Evolutionary conservation across 1,140 invertebrate genomes (phyloP), one percentile per base, ranked within the genome.

Genomic region (Leptoteleia sp.): DNA sequence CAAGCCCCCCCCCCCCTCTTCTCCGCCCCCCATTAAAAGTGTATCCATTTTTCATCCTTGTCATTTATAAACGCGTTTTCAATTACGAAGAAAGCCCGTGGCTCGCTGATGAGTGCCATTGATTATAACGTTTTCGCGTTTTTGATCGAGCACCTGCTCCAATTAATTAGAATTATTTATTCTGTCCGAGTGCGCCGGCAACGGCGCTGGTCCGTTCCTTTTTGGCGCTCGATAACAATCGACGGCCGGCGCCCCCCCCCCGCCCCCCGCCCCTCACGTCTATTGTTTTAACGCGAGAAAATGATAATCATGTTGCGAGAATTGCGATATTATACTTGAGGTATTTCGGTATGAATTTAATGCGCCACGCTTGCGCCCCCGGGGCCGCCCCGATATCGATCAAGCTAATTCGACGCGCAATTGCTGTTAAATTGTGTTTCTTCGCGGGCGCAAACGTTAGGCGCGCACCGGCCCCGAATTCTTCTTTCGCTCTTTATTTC

Each of bases 21-120:
- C n/a, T 47, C 45, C 13, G 35, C 48, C 52, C 8, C 12, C 48
- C 73, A 68, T 76, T 68, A 76, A 70, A 73, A 57, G 50, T 57
- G 64, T 57, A 76, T 70, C 43, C 65, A 70, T 76, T 57, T 70
- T 76, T 76, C 59, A 76, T 70, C 40, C 48, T 52, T 52, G 55
- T 59, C 64, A 70, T 64, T 61, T 55, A 62, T 55, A 68, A 76
- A 68, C 38, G 54, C 43, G 17, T 67, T 76, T 76, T 76, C 62
- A 76, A 76, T 75, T 75, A 65, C 38, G 35, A 65, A 59, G 61
- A 59, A 65, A 59, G 61, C 25, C 22, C 33, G 59, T 48, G 40
- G 57, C 37, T 29, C 29, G 31, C 13, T 37, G 50, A 73, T 33
- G 59, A 64, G 48, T 64, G 33, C 43, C 17, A 43, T 64, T 48